Conservation (phyloP, 2,888 invertebrate genomes). For the Chaetogeoica ovagalla region DNA sequence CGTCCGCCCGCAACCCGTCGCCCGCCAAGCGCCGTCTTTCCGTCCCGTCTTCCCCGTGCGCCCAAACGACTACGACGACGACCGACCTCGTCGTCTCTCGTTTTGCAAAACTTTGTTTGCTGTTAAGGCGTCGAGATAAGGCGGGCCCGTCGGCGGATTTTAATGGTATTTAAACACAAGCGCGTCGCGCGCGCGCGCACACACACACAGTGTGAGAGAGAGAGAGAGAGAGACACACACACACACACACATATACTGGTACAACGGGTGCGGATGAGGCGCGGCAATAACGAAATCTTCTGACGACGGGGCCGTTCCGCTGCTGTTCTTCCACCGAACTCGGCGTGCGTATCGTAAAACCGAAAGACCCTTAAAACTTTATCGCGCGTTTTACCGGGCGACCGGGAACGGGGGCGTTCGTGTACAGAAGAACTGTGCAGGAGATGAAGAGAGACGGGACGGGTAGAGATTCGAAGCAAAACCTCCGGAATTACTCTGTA, state of each 20-base stretch:
- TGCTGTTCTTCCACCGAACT: neutral
- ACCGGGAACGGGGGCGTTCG: too few species aligned
- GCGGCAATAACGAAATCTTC: conserved; percentile 47
- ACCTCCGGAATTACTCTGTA: conserved; percentile 50
- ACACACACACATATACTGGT: neutral
- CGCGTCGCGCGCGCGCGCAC: too few species aligned
- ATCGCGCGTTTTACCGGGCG: conserved; percentile 23
- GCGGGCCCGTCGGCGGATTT: conserved; percentile 45
- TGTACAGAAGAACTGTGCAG: conserved; percentile 1
- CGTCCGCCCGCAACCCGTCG: neutral
- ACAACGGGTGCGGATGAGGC: neutral
- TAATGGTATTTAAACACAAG: conserved; percentile 49
- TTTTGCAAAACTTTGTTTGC: conserved; percentile 50
- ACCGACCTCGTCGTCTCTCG: conserved; percentile 9
- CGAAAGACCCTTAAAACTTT: conserved; percentile 51
- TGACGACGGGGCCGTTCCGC: conserved; percentile 1
- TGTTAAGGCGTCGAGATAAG: conserved; percentile 52
- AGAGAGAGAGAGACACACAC: too few species aligned
- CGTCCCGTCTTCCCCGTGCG: too few species aligned
- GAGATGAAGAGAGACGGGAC: conserved; percentile 18
- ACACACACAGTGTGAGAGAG: too few species aligned
- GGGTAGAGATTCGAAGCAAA: conserved; percentile 48
- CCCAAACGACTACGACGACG: too few species aligned
- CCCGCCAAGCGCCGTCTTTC: too few species aligned
- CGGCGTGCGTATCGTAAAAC: conserved; percentile 37